These are phyloP conservation scores for Dynastes maya DNA, from an alignment of 2,888 invertebrate species.

Conservation along the genomic window DNA sequence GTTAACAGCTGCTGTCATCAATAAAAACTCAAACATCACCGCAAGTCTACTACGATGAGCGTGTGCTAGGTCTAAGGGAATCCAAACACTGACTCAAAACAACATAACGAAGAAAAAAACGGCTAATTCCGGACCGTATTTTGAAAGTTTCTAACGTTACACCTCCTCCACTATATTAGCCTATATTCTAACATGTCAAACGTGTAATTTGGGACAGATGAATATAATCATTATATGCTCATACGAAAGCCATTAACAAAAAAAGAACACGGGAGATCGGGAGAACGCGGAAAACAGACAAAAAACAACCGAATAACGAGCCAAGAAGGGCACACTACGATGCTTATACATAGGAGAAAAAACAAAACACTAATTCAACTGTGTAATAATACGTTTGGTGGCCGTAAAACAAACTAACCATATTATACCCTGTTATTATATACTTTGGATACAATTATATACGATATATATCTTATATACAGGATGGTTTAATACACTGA, in stretches of 20 bases:
- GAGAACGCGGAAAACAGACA: not conserved
- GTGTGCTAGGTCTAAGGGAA: not conserved
- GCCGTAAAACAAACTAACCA: constrained; percentile 47
- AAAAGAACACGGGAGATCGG: not conserved
- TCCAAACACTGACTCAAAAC: not conserved
- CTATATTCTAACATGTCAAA: constrained; percentile 42
- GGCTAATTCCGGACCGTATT: too few relatives aligned
- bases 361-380: constrained; percentile 42
- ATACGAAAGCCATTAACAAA: constrained; percentile 50
- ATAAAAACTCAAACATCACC: not conserved
- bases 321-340: too few relatives aligned
- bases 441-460: constrained; percentile 53
- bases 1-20: constrained; percentile 11
- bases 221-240: constrained; percentile 51
- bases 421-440: constrained; percentile 41
- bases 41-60: not conserved
- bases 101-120: not conserved
- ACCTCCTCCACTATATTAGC: constrained; percentile 3
- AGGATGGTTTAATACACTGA: not conserved
- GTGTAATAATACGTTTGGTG: constrained; percentile 36
- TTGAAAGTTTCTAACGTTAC: too few relatives aligned
- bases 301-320: not conserved
- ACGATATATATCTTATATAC: constrained; percentile 7
- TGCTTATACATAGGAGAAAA: not conserved
- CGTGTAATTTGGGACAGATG: constrained; percentile 44